Percentiles rank a stretch among this genome's conserved stretches.
Evolutionary conservation across 2,113 vertebrate genomes (phyloP).

Genomic region (Sminthopsis crassicaudata): DNA sequence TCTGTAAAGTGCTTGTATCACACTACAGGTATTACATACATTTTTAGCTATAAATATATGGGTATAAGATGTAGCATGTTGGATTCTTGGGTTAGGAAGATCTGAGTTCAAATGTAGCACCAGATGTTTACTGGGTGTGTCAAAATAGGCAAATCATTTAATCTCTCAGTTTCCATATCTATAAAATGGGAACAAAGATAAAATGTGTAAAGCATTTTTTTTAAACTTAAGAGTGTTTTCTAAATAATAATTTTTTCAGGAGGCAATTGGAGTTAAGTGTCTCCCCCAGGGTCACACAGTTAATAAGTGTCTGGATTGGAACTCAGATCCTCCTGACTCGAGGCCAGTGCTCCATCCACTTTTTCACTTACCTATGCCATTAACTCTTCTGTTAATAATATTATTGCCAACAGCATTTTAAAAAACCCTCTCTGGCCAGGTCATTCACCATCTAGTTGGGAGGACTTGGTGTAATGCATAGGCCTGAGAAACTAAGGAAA

Average conservation of each 20-base stretch:
- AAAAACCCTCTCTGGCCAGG: background rate
- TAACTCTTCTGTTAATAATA: background rate
- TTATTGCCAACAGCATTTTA: background rate
- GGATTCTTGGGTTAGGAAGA: no score
- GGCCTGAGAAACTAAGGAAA: background rate
- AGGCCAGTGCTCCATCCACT: background rate
- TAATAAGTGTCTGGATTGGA: background rate
- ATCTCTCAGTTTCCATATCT: no score
- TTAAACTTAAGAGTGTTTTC: no score
- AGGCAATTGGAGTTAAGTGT: slow-evolving; percentile 19
- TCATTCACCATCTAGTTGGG: background rate
- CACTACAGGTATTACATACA: no score
- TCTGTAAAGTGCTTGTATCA: no score
- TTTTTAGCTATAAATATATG: no score
- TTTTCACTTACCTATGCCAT: background rate
- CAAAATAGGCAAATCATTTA: no score
- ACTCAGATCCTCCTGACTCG: background rate
- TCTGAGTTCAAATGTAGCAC: no score
- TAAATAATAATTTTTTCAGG: background rate
- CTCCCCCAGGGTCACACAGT: background rate
- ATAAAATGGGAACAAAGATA: no score
- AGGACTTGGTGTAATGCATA: background rate
- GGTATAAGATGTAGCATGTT: no score
- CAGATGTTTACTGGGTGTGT: no score
- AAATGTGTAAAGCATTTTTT: no score